A percentile compares a stretch with the other conserved stretches of the same genome.
These are phyloP conservation scores for Metellina segmentata DNA, from an alignment of 2,888 invertebrate genomes.

Conservation along the genomic window DNA sequence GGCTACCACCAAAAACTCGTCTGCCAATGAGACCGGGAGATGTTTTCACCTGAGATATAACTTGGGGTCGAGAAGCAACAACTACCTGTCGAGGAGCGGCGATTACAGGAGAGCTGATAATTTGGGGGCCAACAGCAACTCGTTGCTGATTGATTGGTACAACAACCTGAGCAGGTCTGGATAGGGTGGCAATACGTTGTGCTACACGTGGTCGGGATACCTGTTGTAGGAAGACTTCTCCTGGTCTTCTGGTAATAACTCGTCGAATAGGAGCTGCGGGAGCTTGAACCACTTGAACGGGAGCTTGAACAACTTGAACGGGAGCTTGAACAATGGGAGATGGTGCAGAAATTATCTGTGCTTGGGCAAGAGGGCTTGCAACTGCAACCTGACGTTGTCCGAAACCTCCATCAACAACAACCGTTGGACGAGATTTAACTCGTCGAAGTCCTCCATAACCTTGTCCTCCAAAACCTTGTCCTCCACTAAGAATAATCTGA, in stretches of 20 bases:
- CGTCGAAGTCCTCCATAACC: slow-evolving; percentile 56
- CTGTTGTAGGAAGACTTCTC: slow-evolving; percentile 46
- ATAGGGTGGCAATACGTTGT: not conserved
- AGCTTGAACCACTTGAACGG: slow-evolving; percentile 29
- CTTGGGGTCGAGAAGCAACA: slow-evolving; percentile 33
- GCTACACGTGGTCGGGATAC: slow-evolving; percentile 41
- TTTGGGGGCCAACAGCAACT: slow-evolving; percentile 14
- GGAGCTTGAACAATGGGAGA: slow-evolving; percentile 40
- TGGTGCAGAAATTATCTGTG: not conserved
- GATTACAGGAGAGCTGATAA: slow-evolving; percentile 11
- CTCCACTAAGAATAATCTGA: slow-evolving; percentile 52
- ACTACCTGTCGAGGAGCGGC: slow-evolving; percentile 31
- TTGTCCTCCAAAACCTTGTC: slow-evolving; percentile 6
- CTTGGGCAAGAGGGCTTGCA: slow-evolving; percentile 33
- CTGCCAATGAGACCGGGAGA: slow-evolving; percentile 32
- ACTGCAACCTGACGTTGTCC: slow-evolving; percentile 61
- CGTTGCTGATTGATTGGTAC: slow-evolving; percentile 33
- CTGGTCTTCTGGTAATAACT: slow-evolving; percentile 48
- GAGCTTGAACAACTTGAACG: slow-evolving; percentile 21
- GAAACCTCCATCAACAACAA: slow-evolving; percentile 55
- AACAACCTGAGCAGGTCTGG: slow-evolving; percentile 21
- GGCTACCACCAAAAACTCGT: slow-evolving; percentile 32
- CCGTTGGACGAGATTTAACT: slow-evolving; percentile 44
- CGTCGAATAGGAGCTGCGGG: slow-evolving; percentile 21
- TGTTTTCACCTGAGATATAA: slow-evolving; percentile 58